A percentile compares a stretch with the other conserved stretches of the same genome.
Conservation (phyloP, 2,113 vertebrate genomes). For the Elanoides forficatus region DNA sequence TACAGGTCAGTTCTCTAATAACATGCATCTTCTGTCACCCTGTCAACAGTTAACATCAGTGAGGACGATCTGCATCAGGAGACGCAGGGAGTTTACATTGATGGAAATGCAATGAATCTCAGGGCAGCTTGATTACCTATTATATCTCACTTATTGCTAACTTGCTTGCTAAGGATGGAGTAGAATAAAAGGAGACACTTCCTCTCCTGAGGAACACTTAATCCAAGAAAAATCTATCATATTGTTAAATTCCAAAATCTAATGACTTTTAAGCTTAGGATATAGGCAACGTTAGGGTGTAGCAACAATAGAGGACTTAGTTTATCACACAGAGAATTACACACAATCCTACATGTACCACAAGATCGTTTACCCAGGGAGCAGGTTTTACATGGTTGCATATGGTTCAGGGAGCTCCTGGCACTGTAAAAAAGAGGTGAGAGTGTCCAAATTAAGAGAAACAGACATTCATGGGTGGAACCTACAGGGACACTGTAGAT, state of each 20-base stretch:
- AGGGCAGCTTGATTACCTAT: neutral
- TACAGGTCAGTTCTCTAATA: neutral
- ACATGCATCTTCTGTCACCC: neutral
- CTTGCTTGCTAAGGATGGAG: neutral
- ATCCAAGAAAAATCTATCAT: neutral
- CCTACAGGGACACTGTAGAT: neutral
- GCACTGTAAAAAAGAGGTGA: neutral
- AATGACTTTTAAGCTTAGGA: neutral
- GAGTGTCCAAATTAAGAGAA: neutral
- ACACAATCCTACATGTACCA: neutral
- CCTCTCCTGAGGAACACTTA: neutral
- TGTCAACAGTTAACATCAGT: neutral
- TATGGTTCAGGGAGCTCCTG: neutral
- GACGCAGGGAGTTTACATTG: neutral
- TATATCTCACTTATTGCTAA: neutral
- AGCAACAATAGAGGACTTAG: neutral
- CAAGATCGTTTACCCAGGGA: neutral
- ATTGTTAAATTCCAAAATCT: neutral
- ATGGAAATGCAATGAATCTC: neutral
- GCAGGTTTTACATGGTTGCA: neutral
- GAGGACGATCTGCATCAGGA: neutral
- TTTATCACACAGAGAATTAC: neutral
- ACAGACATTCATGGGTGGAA: neutral
- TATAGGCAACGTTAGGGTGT: neutral
- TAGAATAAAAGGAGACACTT: neutral